These are phyloP conservation scores for Aleiodes testaceus DNA, from an alignment of 2,888 invertebrate species.

Conservation along the genomic window DNA sequence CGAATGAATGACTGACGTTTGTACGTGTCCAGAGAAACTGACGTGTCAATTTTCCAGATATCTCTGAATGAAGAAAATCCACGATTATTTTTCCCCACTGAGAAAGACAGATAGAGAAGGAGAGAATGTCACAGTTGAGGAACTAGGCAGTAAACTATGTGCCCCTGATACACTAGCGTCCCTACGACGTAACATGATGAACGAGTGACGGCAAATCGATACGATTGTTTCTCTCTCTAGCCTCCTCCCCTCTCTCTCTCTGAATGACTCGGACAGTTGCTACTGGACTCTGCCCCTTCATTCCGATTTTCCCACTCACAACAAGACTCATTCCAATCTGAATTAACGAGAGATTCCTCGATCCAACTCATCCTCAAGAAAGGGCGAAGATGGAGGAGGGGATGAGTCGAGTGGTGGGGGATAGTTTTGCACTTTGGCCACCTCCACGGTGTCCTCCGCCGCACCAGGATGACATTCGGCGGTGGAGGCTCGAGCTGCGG, in stretches of 20 bases:
- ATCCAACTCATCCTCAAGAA: constrained; percentile 34
- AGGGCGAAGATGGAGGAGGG: constrained; percentile 33
- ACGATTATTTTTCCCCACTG: not conserved
- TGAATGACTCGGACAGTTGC: too few species aligned
- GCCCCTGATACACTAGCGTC: constrained; percentile 69
- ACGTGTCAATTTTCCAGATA: not conserved
- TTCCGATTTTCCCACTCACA: too few species aligned
- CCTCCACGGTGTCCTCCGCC: constrained; percentile 65
- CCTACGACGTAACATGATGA: constrained; percentile 71
- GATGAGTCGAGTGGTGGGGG: constrained; percentile 57
- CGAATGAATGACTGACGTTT: constrained; percentile 71
- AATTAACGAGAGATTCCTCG: too few species aligned
- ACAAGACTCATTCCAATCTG: too few species aligned
- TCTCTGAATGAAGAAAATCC: not conserved
- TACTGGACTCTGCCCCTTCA: too few species aligned
- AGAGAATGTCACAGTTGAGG: constrained; percentile 28
- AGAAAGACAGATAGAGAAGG: constrained; percentile 6
- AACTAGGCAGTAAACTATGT: constrained; percentile 55
- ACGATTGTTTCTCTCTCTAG: constrained; percentile 36
- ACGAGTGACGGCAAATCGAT: constrained; percentile 72
- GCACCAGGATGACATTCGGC: constrained; percentile 66
- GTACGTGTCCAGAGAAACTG: constrained; percentile 25
- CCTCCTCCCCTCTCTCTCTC: not conserved
- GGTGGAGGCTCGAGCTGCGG: constrained; percentile 57
- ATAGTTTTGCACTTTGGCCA: constrained; percentile 63